These are phyloP conservation scores for Girardia tigrina DNA, from an alignment of 2,888 invertebrate species.

Conservation along the genomic window DNA sequence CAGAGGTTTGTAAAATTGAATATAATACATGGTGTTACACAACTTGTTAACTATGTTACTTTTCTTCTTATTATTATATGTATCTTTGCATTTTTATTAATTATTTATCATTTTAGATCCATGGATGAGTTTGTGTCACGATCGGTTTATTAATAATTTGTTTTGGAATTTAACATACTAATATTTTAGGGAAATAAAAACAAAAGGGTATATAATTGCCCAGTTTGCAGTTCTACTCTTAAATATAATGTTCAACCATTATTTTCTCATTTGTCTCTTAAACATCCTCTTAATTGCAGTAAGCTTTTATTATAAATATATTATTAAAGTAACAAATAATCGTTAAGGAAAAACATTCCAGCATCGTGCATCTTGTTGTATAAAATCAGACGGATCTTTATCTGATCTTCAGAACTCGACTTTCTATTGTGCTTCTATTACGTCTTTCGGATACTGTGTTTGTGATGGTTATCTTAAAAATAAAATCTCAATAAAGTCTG, in stretches of 20 bases:
- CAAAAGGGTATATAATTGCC: not conserved
- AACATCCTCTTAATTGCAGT: slow-evolving; percentile 17
- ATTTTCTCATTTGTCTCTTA: not conserved
- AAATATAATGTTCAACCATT: not conserved
- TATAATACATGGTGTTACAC: too few relatives aligned
- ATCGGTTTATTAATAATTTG: not conserved
- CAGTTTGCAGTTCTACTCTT: not conserved
- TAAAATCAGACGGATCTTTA: not conserved
- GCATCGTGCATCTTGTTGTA: not conserved
- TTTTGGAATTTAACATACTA: not conserved
- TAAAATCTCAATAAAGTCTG: not conserved
- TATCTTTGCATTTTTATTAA: too few relatives aligned
- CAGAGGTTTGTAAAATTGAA: too few relatives aligned
- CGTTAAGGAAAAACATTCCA: not conserved
- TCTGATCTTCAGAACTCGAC: not conserved
- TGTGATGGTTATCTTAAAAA: not conserved
- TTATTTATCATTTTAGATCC: too few relatives aligned
- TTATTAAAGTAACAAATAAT: not conserved
- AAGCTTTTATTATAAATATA: not conserved
- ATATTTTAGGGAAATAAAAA: not conserved
- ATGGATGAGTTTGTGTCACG: slow-evolving; percentile 9
- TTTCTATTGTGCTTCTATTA: not conserved
- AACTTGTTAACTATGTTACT: too few relatives aligned
- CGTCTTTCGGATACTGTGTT: not conserved
- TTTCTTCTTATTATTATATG: too few relatives aligned